A percentile compares a stretch with the other conserved stretches of the same genome.
phyloP scores from a whole-genome alignment of 2,113 vertebrate species.

The Neotragus moschatus region DNA sequence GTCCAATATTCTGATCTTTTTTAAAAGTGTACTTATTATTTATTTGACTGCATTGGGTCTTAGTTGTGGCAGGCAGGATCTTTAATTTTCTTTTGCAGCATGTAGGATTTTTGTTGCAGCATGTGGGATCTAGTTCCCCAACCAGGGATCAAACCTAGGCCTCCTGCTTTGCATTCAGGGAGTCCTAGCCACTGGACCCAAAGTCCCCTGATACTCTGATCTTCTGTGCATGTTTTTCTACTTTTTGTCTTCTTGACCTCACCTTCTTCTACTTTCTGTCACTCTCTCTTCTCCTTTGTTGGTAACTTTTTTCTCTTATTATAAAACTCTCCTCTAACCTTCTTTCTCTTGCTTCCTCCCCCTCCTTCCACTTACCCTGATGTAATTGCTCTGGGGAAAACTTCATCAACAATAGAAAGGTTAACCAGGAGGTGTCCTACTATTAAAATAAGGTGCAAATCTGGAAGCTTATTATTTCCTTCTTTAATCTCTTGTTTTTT shows the following conservation, averaged over 20 bases:
- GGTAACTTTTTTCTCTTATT: background rate
- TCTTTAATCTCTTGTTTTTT: slow-evolving; percentile 43
- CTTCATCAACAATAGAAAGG: slow-evolving; percentile 39
- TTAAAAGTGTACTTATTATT: background rate
- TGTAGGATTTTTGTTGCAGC: background rate
- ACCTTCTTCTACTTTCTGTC: background rate
- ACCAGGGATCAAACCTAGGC: background rate
- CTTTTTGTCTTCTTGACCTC: background rate
- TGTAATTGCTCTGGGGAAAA: slow-evolving; percentile 38
- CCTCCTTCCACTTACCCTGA: background rate
- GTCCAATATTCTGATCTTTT: background rate
- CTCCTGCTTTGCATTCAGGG: background rate
- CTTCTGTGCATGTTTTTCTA: background rate
- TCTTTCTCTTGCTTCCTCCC: background rate
- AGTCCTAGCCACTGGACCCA: background rate
- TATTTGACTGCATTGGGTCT: background rate
- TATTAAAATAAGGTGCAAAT: slow-evolving; percentile 47
- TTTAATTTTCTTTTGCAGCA: background rate
- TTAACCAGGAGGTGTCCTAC: slow-evolving; percentile 42
- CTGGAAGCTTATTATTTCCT: slow-evolving; percentile 30
- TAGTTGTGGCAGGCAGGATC: background rate
- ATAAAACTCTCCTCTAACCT: background rate
- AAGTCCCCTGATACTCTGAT: background rate
- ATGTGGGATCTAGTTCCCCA: background rate
- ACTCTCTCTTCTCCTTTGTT: background rate